A percentile compares a stretch with the other conserved stretches of the same genome.
Evolutionary conservation across 2,797 vertebrate species (phyloP).

Genomic region (Decapterus maruadsi): DNA sequence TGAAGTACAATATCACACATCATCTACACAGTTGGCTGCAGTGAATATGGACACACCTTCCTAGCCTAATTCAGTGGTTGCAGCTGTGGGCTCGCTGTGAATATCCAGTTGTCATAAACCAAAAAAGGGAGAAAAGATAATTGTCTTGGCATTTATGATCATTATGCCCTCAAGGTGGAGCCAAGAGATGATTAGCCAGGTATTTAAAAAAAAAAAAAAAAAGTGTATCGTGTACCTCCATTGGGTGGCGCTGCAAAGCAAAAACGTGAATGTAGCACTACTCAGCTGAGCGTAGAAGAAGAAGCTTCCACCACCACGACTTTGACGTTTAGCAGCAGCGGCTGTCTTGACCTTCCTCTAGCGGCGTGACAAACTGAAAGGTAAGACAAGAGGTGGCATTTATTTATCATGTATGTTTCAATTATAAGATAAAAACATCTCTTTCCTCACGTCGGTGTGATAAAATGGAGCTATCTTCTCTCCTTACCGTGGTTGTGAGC

Average conservation of each 20-base stretch:
- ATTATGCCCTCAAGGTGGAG: constrained; percentile 39
- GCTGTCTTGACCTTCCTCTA: constrained; percentile 72
- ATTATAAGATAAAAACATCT: accelerated
- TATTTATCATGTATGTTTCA: accelerated
- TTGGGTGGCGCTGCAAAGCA: constrained; percentile 22
- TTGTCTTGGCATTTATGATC: not conserved
- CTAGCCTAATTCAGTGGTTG: not conserved
- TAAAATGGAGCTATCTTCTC: not conserved
- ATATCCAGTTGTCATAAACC: not conserved
- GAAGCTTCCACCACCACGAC: constrained; percentile 61
- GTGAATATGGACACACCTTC: too few relatives aligned
- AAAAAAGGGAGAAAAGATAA: not conserved
- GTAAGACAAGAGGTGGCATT: constrained; percentile 25
- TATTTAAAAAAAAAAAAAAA: too few relatives aligned
- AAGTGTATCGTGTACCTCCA: not conserved
- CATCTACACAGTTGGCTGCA: not conserved
- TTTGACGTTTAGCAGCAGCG: constrained; percentile 62
- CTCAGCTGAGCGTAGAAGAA: constrained; percentile 51
- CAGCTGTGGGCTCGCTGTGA: not conserved
- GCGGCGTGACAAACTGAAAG: constrained; percentile 42
- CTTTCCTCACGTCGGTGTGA: accelerated
- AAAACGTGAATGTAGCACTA: not conserved
- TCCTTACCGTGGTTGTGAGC: accelerated
- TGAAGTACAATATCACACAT: not conserved
- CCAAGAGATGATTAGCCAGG: not conserved